phyloP scores from a whole-genome alignment of 2,888 invertebrate genomes.

The Pollenia amentaria region DNA sequence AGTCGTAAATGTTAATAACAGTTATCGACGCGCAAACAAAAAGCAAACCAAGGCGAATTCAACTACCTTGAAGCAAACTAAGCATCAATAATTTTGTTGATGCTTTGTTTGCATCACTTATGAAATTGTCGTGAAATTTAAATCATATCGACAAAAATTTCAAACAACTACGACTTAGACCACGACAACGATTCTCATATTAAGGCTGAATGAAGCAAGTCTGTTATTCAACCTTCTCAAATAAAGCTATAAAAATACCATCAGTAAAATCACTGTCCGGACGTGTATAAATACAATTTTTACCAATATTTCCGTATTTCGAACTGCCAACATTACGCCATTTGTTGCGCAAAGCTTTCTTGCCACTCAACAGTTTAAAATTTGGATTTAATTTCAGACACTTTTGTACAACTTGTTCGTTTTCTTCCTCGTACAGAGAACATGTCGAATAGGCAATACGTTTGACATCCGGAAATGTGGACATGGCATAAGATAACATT shows the following conservation, averaged over 20 bases:
- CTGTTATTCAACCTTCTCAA: slow-evolving; percentile 86
- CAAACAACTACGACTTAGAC: too few species aligned
- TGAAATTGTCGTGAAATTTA: too few species aligned
- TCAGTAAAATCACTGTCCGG: slow-evolving; percentile 92
- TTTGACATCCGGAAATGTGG: slow-evolving; percentile 92
- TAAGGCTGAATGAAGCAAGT: too few species aligned
- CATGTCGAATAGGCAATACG: slow-evolving; percentile 98
- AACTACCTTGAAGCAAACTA: too few species aligned
- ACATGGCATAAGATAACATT: slow-evolving; percentile 94
- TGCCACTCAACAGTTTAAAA: slow-evolving; percentile 88
- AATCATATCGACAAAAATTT: too few species aligned
- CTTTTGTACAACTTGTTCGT: slow-evolving; percentile 91
- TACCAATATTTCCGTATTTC: slow-evolving; percentile 88
- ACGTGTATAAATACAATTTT: slow-evolving; percentile 91
- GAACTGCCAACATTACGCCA: slow-evolving; percentile 90
- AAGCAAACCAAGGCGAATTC: too few species aligned
- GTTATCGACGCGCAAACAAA: too few species aligned
- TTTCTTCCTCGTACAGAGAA: slow-evolving; percentile 94
- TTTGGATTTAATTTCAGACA: slow-evolving; percentile 83
- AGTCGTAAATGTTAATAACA: too few species aligned
- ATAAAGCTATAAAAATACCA: slow-evolving; percentile 97
- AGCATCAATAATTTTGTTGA: too few species aligned
- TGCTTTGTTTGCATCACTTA: too few species aligned
- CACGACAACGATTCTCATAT: too few species aligned
- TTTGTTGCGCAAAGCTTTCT: slow-evolving; percentile 86